These are phyloP conservation scores for Cataglyphis livida DNA, from an alignment of 2,888 invertebrate species.

Conservation along the genomic window DNA sequence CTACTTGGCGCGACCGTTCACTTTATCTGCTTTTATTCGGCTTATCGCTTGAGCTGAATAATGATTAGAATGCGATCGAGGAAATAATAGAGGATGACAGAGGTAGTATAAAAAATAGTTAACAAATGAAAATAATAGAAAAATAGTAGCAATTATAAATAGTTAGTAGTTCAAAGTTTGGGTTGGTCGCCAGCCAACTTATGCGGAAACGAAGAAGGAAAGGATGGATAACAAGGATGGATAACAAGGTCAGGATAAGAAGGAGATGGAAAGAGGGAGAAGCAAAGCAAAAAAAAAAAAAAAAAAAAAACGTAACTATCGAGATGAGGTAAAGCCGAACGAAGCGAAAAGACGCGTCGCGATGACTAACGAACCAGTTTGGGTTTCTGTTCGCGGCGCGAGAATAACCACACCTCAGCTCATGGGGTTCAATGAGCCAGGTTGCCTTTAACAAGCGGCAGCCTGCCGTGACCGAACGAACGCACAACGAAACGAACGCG, in stretches of 20 bases:
- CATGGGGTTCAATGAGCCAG: conserved; percentile 41
- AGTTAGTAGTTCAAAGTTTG: neutral
- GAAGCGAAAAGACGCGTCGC: conserved; percentile 17
- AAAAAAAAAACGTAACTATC: neutral
- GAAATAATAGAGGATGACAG: neutral
- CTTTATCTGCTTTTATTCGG: conserved; percentile 11
- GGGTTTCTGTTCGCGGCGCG: conserved; percentile 24
- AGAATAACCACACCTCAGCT: conserved; percentile 44
- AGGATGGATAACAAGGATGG: neutral
- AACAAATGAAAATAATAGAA: neutral
- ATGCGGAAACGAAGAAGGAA: neutral
- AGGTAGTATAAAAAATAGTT: neutral
- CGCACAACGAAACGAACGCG: conserved; percentile 41
- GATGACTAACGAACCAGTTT: conserved; percentile 54
- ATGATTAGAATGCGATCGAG: neutral
- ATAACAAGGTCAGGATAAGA: neutral
- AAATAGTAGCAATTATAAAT: neutral
- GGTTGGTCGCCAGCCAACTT: conserved; percentile 24
- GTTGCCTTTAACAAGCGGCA: conserved; percentile 43
- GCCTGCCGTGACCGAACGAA: conserved; percentile 1
- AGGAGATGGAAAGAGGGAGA: neutral
- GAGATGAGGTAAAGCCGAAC: conserved; percentile 15
- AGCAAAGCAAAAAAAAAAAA: neutral
- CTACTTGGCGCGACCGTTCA: no score
- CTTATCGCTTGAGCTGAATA: neutral